A percentile compares a stretch with the other conserved stretches of the same genome.
phyloP scores from a whole-genome alignment of 2,797 vertebrate species.

The Otolemur crassicaudatus region DNA sequence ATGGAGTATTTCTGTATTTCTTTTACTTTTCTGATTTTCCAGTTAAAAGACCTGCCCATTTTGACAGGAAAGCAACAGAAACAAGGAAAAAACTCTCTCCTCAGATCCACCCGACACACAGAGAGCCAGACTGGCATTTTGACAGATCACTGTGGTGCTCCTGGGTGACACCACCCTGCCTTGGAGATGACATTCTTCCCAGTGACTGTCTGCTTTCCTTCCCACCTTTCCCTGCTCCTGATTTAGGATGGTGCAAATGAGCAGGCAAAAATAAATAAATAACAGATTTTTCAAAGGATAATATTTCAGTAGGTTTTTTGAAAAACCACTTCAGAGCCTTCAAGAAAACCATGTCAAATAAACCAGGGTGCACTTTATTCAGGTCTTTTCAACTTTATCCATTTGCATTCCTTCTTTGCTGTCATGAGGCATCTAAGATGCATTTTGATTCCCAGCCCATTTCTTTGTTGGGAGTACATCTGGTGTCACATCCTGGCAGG shows the following conservation, averaged over 20 bases:
- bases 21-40: conserved; percentile 1
- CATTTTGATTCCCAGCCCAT: not conserved
- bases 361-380: not conserved
- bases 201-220: not conserved
- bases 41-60: not conserved
- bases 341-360: conserved; percentile 30
- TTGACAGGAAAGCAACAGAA: not conserved
- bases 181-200: not conserved
- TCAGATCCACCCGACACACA: not conserved
- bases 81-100: not conserved
- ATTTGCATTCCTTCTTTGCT: conserved; percentile 20
- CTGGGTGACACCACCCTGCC: not conserved
- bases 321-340: conserved; percentile 6
- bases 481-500: conserved; percentile 61
- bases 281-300: not conserved
- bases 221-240: not conserved
- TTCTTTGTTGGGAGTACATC: conserved; percentile 55
- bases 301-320: conserved; percentile 31
- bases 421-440: not conserved
- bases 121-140: not conserved
- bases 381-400: not conserved
- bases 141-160: not conserved
- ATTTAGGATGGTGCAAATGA: conserved; percentile 21
- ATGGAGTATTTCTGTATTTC: not conserved
- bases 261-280: not conserved